Evolutionary conservation across 2,888 invertebrate genomes (phyloP), one percentile per base, ranked within the genome.

Genomic region (Odontothrips loti): DNA sequence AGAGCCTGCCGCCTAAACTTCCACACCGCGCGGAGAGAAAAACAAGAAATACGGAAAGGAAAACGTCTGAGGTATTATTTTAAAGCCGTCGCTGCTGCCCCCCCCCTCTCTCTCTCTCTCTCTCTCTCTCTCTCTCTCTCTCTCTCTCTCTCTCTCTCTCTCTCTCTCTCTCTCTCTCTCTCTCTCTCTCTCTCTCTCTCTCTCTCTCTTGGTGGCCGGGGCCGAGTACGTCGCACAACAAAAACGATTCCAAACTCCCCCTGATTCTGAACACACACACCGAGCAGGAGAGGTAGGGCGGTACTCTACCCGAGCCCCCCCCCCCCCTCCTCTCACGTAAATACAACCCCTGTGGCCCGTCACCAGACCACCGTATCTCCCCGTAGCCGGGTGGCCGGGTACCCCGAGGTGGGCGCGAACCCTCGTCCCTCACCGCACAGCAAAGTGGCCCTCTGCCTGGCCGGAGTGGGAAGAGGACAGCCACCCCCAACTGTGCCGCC

Each of bases 161-260:
- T 51, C 51, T 51, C 51, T 51, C 51, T 51, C 51, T 51, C 51
- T 51, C 51, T 51, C 51, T 51, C 51, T 51, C 51, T 51, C 51
- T 51, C 51, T 51, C 51, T 51, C 9, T 8, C 51, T 51, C 2
- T 51, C 51, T 8, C 51, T 51, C 2, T 51, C 51, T 8, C 51
- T 51, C 2, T 51, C 58, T 17, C 58, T 58, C 2, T 43, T 43
- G 34, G 34, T 43, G 34, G 34, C 6, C 34, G 34, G 6, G 34
- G 6, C 34, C 34, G 34, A 6, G 34, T 6, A 2, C 6, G 34
- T 43, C 3, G 34, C 34, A 43, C 34, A 43, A 43, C 34, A 43
- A 43, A 43, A 43, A 43, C 34, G 34, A 43, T 43, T 43, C 34
- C 34, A 43, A 43, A 43, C 34, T 43, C 34, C 6, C 34, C 34